These are phyloP conservation scores for Proctacanthus coquilletti DNA, from an alignment of 1,140 invertebrate species.

Conservation along the genomic window DNA sequence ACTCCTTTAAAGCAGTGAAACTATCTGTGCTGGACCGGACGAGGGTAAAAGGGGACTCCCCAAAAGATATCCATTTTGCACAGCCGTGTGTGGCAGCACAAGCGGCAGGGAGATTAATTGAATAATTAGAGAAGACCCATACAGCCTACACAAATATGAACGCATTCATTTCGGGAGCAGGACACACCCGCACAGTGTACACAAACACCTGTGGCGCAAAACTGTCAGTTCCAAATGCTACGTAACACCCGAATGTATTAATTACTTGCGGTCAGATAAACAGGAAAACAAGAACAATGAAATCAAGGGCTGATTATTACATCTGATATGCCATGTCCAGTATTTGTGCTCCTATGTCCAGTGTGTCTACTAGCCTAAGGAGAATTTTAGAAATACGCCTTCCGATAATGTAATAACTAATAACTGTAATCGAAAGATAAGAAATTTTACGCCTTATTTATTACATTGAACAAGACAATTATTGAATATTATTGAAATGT, in stretches of 20 bases:
- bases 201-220: not conserved
- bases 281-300: not conserved
- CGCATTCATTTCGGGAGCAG: not conserved
- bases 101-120: not conserved
- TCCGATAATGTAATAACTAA: no score
- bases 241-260: not conserved
- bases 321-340: not conserved
- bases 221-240: conserved; percentile 1
- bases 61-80: no score
- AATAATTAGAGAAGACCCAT: not conserved
- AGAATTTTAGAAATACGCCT: no score
- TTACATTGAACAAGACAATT: no score
- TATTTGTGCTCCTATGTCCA: no score
- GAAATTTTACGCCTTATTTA: no score
- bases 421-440: no score
- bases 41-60: no score
- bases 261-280: conserved; percentile 1
- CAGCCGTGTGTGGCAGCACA: not conserved
- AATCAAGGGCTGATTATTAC: not conserved
- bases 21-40: no score
- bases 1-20: no score
- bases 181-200: not conserved
- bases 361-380: no score
- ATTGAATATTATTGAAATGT: no score
- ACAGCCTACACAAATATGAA: not conserved